Conservation (phyloP, 2,888 invertebrate genomes). For the Drepanosiphum platanoidis region DNA sequence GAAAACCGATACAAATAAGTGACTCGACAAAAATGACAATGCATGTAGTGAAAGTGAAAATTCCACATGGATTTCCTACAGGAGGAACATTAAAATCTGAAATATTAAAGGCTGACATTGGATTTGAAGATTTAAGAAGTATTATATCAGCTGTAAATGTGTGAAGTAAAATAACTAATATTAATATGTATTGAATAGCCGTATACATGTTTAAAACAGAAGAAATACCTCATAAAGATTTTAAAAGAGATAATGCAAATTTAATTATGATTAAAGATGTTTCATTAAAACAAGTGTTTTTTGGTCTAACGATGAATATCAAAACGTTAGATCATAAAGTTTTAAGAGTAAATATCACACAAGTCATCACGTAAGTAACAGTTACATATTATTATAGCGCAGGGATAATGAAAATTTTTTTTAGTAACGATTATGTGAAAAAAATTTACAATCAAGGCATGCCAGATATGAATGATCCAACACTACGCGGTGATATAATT, state of each 20-base stretch:
- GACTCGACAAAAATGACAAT: constrained; percentile 3
- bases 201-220: constrained; percentile 75
- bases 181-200: not conserved
- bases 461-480: constrained; percentile 74
- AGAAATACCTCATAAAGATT: constrained; percentile 77
- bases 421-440: constrained; percentile 75
- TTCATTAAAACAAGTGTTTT: constrained; percentile 76
- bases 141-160: not conserved
- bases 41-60: not conserved
- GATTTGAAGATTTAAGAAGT: constrained; percentile 23
- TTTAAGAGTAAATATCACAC: constrained; percentile 76
- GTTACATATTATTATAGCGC: constrained; percentile 41
- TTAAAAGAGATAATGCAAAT: constrained; percentile 75
- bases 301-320: constrained; percentile 75
- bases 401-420: too few species aligned
- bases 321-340: constrained; percentile 77
- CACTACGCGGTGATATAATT: constrained; percentile 76
- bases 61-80: constrained; percentile 31
- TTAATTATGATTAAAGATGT: constrained; percentile 74
- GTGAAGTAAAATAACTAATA: not conserved
- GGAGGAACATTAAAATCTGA: constrained; percentile 8
- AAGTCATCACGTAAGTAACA: constrained; percentile 73
- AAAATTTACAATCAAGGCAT: constrained; percentile 78
- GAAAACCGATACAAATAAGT: not conserved
- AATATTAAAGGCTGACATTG: not conserved